Conservation (phyloP, 2,888 invertebrate genomes). For the Gymnosoma rotundatum region DNA sequence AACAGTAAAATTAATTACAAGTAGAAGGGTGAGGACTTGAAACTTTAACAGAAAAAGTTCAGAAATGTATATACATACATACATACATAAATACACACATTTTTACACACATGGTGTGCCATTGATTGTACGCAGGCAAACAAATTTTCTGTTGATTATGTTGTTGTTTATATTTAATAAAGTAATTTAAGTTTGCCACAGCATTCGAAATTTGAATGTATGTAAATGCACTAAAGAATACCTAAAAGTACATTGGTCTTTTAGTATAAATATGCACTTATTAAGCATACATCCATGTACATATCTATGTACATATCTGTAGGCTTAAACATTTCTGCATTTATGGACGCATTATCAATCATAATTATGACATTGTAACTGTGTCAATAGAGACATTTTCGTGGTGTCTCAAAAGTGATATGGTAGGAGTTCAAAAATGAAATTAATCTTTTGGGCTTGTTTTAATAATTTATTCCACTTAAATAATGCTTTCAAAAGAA, state of each 20-base stretch:
- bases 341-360: constrained; percentile 65
- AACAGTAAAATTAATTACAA: neutral
- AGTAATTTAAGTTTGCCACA: constrained; percentile 27
- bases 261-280: neutral
- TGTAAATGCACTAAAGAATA: neutral
- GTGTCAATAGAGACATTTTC: constrained; percentile 67
- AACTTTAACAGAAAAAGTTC: neutral
- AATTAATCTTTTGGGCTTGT: constrained; percentile 27
- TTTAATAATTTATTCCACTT: constrained; percentile 29
- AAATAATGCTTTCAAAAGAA: neutral
- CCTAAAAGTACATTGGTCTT: constrained; percentile 2
- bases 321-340: constrained; percentile 8
- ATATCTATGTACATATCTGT: neutral
- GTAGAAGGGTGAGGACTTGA: neutral
- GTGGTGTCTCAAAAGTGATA: neutral
- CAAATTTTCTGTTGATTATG: constrained; percentile 27
- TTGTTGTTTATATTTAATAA: constrained; percentile 28
- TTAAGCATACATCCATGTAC: neutral
- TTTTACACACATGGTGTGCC: neutral
- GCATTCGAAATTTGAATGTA: neutral
- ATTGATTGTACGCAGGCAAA: neutral
- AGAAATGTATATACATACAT: neutral
- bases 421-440: constrained; percentile 27
- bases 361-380: constrained; percentile 67
- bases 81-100: neutral